Percentiles rank a stretch among this genome's conserved stretches.
Conservation (phyloP, 2,113 vertebrate genomes). For the Polypterus bichir region DNA sequence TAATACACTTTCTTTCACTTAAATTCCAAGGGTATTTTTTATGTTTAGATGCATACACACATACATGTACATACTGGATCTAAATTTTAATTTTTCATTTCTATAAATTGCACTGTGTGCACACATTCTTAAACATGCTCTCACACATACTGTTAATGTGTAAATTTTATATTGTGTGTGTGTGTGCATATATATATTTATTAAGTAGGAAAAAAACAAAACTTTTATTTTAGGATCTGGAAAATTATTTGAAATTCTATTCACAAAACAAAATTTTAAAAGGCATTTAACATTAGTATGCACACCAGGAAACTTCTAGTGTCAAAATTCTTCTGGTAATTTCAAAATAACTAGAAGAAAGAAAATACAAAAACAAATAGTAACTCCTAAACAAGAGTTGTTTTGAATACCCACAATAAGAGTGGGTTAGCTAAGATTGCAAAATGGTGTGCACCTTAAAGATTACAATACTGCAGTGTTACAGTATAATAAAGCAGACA, state of each 20-base stretch:
- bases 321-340: neutral
- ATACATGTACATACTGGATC: neutral
- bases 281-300: neutral
- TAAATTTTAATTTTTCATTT: neutral
- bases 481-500: no score
- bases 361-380: neutral
- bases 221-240: neutral
- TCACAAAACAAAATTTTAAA: neutral
- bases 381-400: neutral
- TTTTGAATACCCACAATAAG: neutral
- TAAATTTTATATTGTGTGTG: neutral
- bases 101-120: neutral
- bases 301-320: no score
- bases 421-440: neutral
- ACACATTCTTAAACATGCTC: neutral
- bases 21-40: no score
- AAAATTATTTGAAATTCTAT: neutral
- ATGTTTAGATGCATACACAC: no score
- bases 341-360: neutral
- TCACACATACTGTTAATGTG: neutral
- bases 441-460: no score
- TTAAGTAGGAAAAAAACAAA: neutral
- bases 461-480: no score
- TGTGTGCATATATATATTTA: neutral
- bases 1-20: no score